A percentile compares a stretch with the other conserved stretches of the same genome.
phyloP scores from a whole-genome alignment of 1,140 invertebrate genomes.

The Euura saliciscinereae region DNA sequence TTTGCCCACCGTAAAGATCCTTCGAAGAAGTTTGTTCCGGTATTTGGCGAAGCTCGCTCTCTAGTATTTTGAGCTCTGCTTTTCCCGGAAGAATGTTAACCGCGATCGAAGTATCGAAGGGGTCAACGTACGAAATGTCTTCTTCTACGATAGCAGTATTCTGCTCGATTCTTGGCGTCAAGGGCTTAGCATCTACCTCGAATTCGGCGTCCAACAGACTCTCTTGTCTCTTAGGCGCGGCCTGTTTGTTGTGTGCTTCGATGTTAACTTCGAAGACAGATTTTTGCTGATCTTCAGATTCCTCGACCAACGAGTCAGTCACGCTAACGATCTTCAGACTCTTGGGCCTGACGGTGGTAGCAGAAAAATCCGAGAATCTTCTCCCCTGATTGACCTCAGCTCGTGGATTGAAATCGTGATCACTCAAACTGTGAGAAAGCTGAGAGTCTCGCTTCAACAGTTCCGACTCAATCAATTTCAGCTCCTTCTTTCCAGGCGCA shows the following conservation, averaged over 20 bases:
- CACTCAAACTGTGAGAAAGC: conserved; percentile 58
- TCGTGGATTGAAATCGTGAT: conserved; percentile 68
- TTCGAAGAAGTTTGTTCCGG: conserved; percentile 30
- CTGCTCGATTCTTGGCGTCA: conserved; percentile 66
- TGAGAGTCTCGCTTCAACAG: conserved; percentile 53
- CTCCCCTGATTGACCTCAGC: conserved; percentile 27
- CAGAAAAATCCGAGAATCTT: conserved; percentile 41
- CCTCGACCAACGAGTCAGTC: conserved; percentile 22
- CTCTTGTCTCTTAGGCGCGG: conserved; percentile 38
- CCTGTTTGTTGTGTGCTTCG: conserved; percentile 13
- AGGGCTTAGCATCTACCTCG: conserved; percentile 67
- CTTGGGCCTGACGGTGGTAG: conserved; percentile 23
- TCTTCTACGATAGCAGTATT: conserved; percentile 45
- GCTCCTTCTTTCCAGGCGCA: conserved; percentile 73
- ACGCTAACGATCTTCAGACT: conserved; percentile 28
- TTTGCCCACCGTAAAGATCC: conserved; percentile 33
- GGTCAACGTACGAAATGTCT: conserved; percentile 64
- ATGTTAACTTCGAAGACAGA: conserved; percentile 11
- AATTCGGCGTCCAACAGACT: conserved; percentile 64
- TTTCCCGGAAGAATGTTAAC: conserved; percentile 76
- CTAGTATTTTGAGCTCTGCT: conserved; percentile 77
- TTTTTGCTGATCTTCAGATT: conserved; percentile 22
- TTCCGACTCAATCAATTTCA: conserved; percentile 76
- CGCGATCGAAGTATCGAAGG: conserved; percentile 82
- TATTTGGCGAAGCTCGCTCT: conserved; percentile 70